Percentiles rank a stretch among this genome's conserved stretches.
These are phyloP conservation scores for Corvus hawaiiensis DNA, from an alignment of 2,113 vertebrate genomes.

Conservation along the genomic window DNA sequence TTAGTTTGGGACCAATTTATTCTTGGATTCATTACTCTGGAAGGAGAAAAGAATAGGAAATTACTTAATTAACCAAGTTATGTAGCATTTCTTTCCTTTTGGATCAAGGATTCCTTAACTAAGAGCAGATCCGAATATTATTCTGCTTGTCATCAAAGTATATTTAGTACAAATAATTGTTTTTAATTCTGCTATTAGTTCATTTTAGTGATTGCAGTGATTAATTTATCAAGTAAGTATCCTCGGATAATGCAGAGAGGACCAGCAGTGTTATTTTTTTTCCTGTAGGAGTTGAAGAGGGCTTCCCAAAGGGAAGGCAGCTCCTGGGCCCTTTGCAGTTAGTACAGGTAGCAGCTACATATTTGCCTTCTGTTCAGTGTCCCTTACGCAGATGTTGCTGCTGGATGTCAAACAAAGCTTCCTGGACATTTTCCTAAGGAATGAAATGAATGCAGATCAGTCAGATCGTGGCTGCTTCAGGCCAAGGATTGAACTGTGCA, in stretches of 20 bases:
- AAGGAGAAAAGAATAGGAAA: neutral
- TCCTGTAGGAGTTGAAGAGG: neutral
- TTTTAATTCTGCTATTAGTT: neutral
- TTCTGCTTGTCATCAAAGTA: neutral
- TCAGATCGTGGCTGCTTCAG: neutral
- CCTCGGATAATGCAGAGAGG: neutral
- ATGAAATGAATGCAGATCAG: neutral
- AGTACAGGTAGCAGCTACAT: neutral
- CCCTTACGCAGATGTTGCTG: neutral
- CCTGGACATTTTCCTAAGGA: neutral
- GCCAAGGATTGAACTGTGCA: neutral
- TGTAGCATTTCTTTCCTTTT: neutral
- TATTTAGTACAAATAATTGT: neutral
- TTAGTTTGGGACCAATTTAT: neutral
- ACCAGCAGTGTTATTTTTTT: neutral
- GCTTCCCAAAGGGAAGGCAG: neutral
- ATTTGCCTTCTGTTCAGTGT: fast-evolving
- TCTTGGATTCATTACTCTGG: neutral
- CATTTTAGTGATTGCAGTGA: neutral
- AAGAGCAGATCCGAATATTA: neutral
- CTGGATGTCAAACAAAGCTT: neutral
- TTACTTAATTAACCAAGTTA: neutral
- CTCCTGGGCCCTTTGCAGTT: neutral
- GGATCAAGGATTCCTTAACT: neutral
- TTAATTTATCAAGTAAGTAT: neutral